Evolutionary conservation across 2,797 vertebrate species (phyloP), one percentile per base, ranked within the genome.

Genomic region (Microctenopoma lineatum): DNA sequence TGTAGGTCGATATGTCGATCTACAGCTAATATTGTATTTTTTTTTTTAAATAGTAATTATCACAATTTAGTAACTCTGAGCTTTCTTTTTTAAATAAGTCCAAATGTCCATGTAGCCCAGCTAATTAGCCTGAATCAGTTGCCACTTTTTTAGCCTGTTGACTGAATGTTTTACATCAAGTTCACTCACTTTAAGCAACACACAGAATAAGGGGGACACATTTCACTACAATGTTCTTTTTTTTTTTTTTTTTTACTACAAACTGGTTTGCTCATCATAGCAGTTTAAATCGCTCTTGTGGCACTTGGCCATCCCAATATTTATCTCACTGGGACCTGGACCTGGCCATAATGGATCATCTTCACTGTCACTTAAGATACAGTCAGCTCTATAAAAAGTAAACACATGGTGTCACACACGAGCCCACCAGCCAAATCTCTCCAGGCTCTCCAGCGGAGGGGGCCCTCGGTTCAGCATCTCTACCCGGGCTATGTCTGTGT

Each of bases 291-390:
- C 42, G 73, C 73, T 67, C 66, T 72, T 1, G 50, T 92, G 90
- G 91, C 89, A 63, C 73, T 72, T 46, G 46, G 90, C 91, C 89
- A 91, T 86, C 73, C 60, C 66, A 61, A 66, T 89, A 87, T 94
- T 93, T 93, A 91, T 92, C 86, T 89, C 82, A 75, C 48, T 50
- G 81, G 77, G 82, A 88, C 73, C 63, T 79, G 77, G 64, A 75
- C 83, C 80, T 51, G 27, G 73, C 83, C 84, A 73, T 65, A 83
- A 92, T 92, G 77, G 86, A 92, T 93, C 88, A 93, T 90, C 85
- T 86, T 90, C 87, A 84, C 84, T 92, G 93, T 93, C 91, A 92
- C 89, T 90, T 90, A 87, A 89, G 83, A 87, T 84, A 89, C 82
- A 88, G 87, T 86, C 86, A 84, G 74, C 80, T 73, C 75, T 73